These are phyloP conservation scores for Sebastes jordani DNA, from an alignment of 2,797 vertebrate genomes.

Conservation along the genomic window DNA sequence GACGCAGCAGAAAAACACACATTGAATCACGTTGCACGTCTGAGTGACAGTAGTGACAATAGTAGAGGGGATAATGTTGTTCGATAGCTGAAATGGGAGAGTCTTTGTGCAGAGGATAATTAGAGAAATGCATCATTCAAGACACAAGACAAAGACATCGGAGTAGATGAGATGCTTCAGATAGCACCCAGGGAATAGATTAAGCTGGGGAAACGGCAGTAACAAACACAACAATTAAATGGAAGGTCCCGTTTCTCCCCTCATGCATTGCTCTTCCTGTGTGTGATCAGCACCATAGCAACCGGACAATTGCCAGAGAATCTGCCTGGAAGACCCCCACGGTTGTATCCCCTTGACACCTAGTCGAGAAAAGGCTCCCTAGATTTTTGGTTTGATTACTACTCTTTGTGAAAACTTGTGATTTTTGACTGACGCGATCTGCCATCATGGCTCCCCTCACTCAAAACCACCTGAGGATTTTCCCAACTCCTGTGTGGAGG, in stretches of 20 bases:
- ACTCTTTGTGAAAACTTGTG: neutral
- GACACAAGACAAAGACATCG: constrained; percentile 37
- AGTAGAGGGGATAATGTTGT: constrained; percentile 32
- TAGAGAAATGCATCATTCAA: constrained; percentile 41
- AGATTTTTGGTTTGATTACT: neutral
- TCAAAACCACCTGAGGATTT: constrained; percentile 40
- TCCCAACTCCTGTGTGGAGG: neutral
- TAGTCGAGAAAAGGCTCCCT: neutral
- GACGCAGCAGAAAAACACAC: constrained; percentile 32
- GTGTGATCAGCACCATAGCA: constrained; percentile 51
- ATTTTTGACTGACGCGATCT: constrained; percentile 12
- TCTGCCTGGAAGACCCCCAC: constrained; percentile 36
- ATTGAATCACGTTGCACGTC: constrained; percentile 29
- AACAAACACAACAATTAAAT: constrained; percentile 46
- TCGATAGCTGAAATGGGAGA: constrained; percentile 2
- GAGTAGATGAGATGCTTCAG: constrained; percentile 40
- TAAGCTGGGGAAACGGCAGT: constrained; percentile 30
- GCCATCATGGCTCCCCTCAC: neutral
- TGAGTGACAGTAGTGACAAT: neutral
- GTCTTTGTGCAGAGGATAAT: constrained; percentile 31
- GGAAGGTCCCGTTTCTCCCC: constrained; percentile 32
- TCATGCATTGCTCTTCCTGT: constrained; percentile 27
- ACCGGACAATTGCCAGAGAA: constrained; percentile 44
- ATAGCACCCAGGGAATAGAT: constrained; percentile 48
- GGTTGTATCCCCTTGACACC: constrained; percentile 14